phyloP scores from a whole-genome alignment of 2,888 invertebrate species.

The Lasiommata megera region DNA sequence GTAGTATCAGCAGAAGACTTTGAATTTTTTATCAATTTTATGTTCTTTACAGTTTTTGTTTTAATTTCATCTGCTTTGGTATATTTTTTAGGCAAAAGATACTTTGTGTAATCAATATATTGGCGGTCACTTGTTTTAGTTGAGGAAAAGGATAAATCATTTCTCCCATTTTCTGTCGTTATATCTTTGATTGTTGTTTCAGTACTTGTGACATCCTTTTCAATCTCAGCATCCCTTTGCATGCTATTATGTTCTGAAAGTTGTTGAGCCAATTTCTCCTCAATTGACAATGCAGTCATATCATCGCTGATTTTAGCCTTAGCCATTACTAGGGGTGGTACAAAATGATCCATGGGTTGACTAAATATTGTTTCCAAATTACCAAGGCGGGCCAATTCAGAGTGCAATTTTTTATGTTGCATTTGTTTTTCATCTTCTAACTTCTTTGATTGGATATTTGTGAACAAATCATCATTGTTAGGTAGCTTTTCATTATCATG shows the following conservation, averaged over 20 bases:
- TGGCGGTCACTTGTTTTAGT: constrained; percentile 37
- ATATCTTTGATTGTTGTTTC: constrained; percentile 28
- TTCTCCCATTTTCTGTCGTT: constrained; percentile 37
- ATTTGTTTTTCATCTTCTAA: constrained; percentile 63
- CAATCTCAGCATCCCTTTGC: constrained; percentile 33
- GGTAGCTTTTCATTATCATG: constrained; percentile 60
- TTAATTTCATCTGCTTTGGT: constrained; percentile 54
- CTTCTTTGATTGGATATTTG: constrained; percentile 55
- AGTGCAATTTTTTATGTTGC: constrained; percentile 69
- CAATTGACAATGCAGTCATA: constrained; percentile 72
- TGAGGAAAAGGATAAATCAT: constrained; percentile 35
- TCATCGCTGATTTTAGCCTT: constrained; percentile 75
- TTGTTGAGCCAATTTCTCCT: constrained; percentile 75
- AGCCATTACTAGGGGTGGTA: constrained; percentile 77
- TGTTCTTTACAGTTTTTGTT: constrained; percentile 43
- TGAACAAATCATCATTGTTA: constrained; percentile 47
- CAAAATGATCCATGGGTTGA: constrained; percentile 75
- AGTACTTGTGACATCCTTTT: constrained; percentile 25
- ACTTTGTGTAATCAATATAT: constrained; percentile 53
- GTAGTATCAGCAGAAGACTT: constrained; percentile 1
- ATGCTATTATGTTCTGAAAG: constrained; percentile 43
- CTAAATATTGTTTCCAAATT: constrained; percentile 73
- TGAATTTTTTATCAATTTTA: constrained; percentile 6
- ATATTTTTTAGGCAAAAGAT: constrained; percentile 61
- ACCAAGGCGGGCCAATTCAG: constrained; percentile 67